Conservation (phyloP, 1,140 invertebrate genomes). For the Hypsibius dujardini region DNA sequence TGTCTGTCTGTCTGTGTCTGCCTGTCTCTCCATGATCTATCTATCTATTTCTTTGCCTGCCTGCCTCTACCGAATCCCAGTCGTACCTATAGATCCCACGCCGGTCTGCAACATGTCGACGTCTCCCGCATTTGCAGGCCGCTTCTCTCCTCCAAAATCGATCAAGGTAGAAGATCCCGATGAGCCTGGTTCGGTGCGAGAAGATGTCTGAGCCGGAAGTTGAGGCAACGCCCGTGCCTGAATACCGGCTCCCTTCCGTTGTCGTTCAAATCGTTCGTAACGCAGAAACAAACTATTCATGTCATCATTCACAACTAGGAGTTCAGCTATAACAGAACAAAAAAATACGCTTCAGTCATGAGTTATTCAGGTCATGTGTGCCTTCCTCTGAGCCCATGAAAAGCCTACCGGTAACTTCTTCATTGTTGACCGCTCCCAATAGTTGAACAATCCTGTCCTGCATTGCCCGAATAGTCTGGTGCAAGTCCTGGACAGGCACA, state of each 20-base stretch:
- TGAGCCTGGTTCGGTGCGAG: too few species aligned
- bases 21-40: too few species aligned
- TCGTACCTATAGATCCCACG: not conserved
- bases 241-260: not conserved
- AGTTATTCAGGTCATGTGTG: too few species aligned
- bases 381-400: slow-evolving; percentile 21
- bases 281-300: slow-evolving; percentile 85
- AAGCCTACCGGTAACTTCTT: slow-evolving; percentile 58
- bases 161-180: not conserved
- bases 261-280: slow-evolving; percentile 31
- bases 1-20: too few species aligned
- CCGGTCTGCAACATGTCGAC: not conserved
- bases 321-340: slow-evolving; percentile 43
- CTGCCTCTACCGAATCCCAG: too few species aligned
- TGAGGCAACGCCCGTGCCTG: not conserved
- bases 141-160: not conserved
- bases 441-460: slow-evolving; percentile 79
- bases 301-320: slow-evolving; percentile 82
- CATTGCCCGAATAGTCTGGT: slow-evolving; percentile 72
- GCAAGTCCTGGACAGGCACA: slow-evolving; percentile 60
- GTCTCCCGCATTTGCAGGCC: too few species aligned
- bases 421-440: slow-evolving; percentile 67
- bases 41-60: too few species aligned
- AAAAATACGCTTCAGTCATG: too few species aligned
- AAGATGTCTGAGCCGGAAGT: not conserved